Base-by-base conservation (phyloP, 2,888 invertebrate genomes). In the Vannuccia rotundouncinata region DNA sequence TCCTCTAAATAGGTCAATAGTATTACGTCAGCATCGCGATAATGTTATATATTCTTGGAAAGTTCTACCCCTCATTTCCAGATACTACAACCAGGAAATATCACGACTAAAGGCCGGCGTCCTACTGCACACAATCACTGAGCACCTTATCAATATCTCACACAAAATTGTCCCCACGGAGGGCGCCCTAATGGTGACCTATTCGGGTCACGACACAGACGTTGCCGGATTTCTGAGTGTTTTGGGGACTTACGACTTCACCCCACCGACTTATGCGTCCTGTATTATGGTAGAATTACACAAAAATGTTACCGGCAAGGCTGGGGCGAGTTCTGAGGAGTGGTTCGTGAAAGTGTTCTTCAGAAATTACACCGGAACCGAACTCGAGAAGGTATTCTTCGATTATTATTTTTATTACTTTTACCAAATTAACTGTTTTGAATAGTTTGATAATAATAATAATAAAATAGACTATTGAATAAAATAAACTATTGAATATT, bases 121-220 rank as follows among this genome's bases (percentile, higher is more conserved):
- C 29, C 29, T 78, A 22, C 59, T 78, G 2, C n/a, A 45, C 27
- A 29, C 25, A 59, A 78, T 78, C 1, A 27, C 2, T n/a, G 29
- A 60, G 1, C 78, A 78, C 29, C 27, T 78, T 17, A 2, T 1
- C 13, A 28, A 78, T 28, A 59, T 60, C 1, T 13, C 59, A n/a
- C 10, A 74, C 13, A 5, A 22, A 2, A 2, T 2, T 66, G 28
- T 10, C 29, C 30, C 27, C 25, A 27, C 66, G 28, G 79, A 29
- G 2, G 73, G 13, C 22, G 17, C 27, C n/a, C 25, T 29, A 22
- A 79, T 79, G 74, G 29, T 75, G 2, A 27, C 25, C 29, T 79
- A 79, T 79, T 79, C 79, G 60, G 60, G 30, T 25, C 79, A 79
- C 30, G 79, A 79, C 29, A 79, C 79, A 22, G 79, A 79, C 73